phyloP scores from a whole-genome alignment of 2,113 vertebrate genomes.

The Bos taurus region ARS-UCD2.0 NC_037344.1:35488501-35489000 shows the following conservation, averaged over 20 bases:
- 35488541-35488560: no score
- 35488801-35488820: neutral
- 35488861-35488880: neutral
- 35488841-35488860: neutral
- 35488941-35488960: neutral
- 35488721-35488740: neutral
- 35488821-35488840: neutral
- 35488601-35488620: no score
- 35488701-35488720: neutral
- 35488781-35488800: neutral
- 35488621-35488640: no score
- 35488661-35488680: neutral
- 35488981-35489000: neutral
- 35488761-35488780: neutral
- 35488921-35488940: neutral
- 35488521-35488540: no score
- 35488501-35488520: no score
- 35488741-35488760: neutral
- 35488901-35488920: neutral
- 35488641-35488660: neutral
- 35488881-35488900: neutral
- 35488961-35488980: neutral
- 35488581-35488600: no score
- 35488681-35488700: neutral
- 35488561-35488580: no score